Base-by-base conservation (phyloP, 1,140 invertebrate genomes). In the Euura lappo region DNA sequence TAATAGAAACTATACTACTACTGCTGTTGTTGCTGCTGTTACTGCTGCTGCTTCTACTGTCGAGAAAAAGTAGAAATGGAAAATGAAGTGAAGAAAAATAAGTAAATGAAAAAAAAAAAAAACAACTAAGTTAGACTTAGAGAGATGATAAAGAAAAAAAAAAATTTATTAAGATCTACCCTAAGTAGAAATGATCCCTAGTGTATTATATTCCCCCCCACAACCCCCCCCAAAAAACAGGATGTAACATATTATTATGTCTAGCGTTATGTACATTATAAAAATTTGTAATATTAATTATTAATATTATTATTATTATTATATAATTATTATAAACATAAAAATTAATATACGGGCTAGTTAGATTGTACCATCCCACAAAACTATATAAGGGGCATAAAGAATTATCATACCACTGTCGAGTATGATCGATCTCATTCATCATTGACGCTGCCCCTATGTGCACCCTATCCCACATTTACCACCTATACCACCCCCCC, bases 361-460 rank as follows among this genome's bases (percentile, higher is more conserved):
- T 76, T 84, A 83, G 78, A 78, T 79, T 74, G 76, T 83, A 84
- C 77, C 79, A 80, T 79, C 75, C 75, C 74, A 79, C 76, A 51
- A 76, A 69, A 28, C 28, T 28, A 28, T 28, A 72, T 71, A 72
- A 65, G 79, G 79, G 79, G 79, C 79, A 78, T 73, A 80, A 74
- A 77, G 66, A 72, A 79, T 28, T 80, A 80, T 82, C 80, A 70
- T 81, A 79, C 81, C 76, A 71, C 28, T 42, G 65, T 69, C 73
- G 47, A 70, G 84, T 85, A 84, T 79, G 86, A 85, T 79, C 80
- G 86, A 87, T 87, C 86, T 87, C 86, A 86, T 83, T 86, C 81
- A 86, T 81, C 81, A 82, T 80, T 87, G 79, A 83, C 75, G 83
- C 79, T 75, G 79, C 83, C 82, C 81, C 79, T 28, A 43, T 70